These are phyloP conservation scores for Pangasius macronema DNA, from an alignment of 2,797 vertebrate genomes.

Conservation along the genomic window DNA sequence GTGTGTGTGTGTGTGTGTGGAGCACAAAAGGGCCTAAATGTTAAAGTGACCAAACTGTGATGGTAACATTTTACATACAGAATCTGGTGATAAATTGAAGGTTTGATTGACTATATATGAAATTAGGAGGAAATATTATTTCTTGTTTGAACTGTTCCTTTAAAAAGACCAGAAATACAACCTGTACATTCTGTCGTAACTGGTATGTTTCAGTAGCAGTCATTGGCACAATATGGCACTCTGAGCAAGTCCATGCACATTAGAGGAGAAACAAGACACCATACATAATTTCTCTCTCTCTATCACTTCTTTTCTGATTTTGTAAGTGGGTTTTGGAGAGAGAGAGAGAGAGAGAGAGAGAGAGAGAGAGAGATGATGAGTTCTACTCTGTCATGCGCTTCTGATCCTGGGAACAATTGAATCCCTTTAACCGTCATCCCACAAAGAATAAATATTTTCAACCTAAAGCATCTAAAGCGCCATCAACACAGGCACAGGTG, in stretches of 20 bases:
- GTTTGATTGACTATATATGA: neutral
- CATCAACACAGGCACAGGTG: neutral
- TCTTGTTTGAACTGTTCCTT: neutral
- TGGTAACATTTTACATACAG: neutral
- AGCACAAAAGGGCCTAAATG: neutral
- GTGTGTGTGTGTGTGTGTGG: neutral
- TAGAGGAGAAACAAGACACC: constrained; percentile 14
- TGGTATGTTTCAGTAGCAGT: neutral
- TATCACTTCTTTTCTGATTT: neutral
- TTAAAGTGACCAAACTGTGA: neutral
- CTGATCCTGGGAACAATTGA: constrained; percentile 32
- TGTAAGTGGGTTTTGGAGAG: neutral
- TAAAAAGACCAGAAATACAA: neutral
- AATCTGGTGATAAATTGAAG: neutral
- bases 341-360: neutral
- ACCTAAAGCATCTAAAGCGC: constrained; percentile 11
- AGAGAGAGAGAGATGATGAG: neutral
- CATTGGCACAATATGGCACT: neutral
- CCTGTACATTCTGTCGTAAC: neutral
- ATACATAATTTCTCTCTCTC: neutral
- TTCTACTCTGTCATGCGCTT: constrained; percentile 11
- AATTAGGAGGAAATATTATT: neutral
- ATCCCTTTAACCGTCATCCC: constrained; percentile 15
- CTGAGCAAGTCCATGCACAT: neutral
- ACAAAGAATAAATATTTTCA: constrained; percentile 29